Base-by-base conservation (phyloP, 2,888 invertebrate genomes). In the Nemotelus nigrinus region DNA sequence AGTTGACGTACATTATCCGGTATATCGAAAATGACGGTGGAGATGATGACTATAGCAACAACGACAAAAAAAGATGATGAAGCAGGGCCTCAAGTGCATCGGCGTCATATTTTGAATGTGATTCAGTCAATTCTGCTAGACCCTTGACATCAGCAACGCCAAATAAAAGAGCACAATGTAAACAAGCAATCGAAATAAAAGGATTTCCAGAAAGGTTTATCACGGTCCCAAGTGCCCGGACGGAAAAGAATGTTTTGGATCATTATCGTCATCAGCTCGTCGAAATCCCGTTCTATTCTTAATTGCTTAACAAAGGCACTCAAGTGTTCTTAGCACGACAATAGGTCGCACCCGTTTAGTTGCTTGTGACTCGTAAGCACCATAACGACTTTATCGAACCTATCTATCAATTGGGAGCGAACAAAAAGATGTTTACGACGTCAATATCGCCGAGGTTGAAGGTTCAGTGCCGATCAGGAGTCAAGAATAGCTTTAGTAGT, bases 291-390 rank as follows among this genome's bases (percentile, higher is more conserved):
- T 57, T 48, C 74, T 48, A 60, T 60, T 74, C 60, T 74, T 74
- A 74, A 74, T 74, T 74, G 74, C 50, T 74, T 60, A 74, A 74
- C 74, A 74, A 74, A 60, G 74, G 63, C 60, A 48, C 57, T 74
- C 39, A 48, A 74, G 74, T 74, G 74, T 74, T 74, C 74, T 74
- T 74, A 47, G 48, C 63, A 50, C 47, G 60, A 74, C 74, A 74
- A 74, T 63, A 63, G 74, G 41, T 48, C 57, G 74, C 74, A 63
- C 63, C 74, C 74, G 60, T 74, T 70, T 55, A 8, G 10, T 55
- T 70, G 43, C 41, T 25, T 25, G 25, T 25, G 25, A 25, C 25
- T 25, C 25, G 25, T 25, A 25, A 25, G 25, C 25, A 25, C 25
- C 25, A 25, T 8, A 39, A 43, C 39, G 39, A 25, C 60, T 60